Percentiles rank a stretch among this genome's conserved stretches.
Conservation (phyloP, 1,140 invertebrate species). For the Pissodes strobi region DNA sequence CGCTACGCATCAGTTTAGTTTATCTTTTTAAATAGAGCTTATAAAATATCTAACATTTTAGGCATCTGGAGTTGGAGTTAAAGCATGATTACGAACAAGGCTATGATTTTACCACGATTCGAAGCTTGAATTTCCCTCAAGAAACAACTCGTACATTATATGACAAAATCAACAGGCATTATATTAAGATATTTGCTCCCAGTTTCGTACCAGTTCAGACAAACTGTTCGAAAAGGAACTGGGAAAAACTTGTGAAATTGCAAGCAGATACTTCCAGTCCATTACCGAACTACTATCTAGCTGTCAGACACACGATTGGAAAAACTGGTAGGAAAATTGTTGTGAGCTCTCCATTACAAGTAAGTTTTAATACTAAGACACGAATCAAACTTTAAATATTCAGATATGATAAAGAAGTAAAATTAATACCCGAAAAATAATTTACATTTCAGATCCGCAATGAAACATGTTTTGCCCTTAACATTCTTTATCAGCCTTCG, state of each 20-base stretch:
- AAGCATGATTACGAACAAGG: constrained; percentile 39
- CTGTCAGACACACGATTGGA: constrained; percentile 47
- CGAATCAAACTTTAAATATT: too few relatives aligned
- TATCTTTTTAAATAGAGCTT: too few relatives aligned
- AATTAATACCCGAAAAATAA: neutral
- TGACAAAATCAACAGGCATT: constrained; percentile 64
- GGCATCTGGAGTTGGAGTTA: constrained; percentile 13
- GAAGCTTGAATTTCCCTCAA: constrained; percentile 56
- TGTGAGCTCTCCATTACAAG: constrained; percentile 78
- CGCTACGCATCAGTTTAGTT: too few relatives aligned
- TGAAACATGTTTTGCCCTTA: constrained; percentile 75
- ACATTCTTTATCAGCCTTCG: constrained; percentile 73
- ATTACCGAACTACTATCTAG: constrained; percentile 44
- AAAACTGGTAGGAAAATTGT: constrained; percentile 47
- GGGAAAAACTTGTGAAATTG: constrained; percentile 70
- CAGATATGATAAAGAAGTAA: neutral
- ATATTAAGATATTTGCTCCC: constrained; percentile 64
- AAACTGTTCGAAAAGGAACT: constrained; percentile 71
- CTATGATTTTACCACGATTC: constrained; percentile 49
- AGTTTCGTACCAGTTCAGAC: constrained; percentile 73
- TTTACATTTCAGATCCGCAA: constrained; percentile 73
- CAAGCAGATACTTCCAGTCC: constrained; percentile 51
- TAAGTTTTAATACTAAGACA: constrained; percentile 56
- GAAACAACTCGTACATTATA: constrained; percentile 62
- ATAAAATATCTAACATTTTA: too few relatives aligned